Evolutionary conservation across 2,888 invertebrate genomes (phyloP), one percentile per base, ranked within the genome.

Genomic region (Electrophaes corylata): DNA sequence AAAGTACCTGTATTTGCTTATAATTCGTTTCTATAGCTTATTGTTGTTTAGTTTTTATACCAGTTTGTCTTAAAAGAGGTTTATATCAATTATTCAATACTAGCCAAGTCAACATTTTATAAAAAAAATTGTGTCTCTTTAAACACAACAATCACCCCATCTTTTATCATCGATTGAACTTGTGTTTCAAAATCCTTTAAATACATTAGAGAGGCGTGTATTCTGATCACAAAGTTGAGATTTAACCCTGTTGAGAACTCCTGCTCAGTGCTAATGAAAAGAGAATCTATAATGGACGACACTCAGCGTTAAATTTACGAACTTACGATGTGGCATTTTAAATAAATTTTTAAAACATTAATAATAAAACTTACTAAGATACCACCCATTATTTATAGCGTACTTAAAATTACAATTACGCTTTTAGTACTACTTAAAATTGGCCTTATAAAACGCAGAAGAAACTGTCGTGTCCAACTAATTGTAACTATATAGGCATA

Each of bases 281-380:
- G 81, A 81, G 83, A 83, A 83, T 83, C 80, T 80, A 76, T 84
- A 83, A 85, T 83, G 76, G 70, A 75, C 68, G 65, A 66, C 69
- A 69, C 67, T 64, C 61, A 67, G 64, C 61, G n/a, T 12, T 23
- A 14, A 46, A 29, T 14, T 43, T 57, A 33, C n/a, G 14, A 58
- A 51, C 8, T 18, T 19, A 59, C 62, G 78, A 82, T 74, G 65
- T 52, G 81, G 52, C 43, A 57, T 11, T 40, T 14, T 23, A 1
- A 19, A 40, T 19, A n/a, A 12, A 12, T 12, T 12, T 12, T 33
- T n/a, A 33, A 12, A 33, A 12, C 3, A 33, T 4, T 33, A n/a
- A 1, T 29, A 29, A 20, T 20, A 23, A 23, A 23, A 23, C 23
- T 23, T 23, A 23, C 6, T 23, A 4, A 29, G 26, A 29, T 29